Evolutionary conservation across 1,140 invertebrate species (phyloP), one percentile per base, ranked within the genome.

Genomic region (Scaptomyza pallida): DNA sequence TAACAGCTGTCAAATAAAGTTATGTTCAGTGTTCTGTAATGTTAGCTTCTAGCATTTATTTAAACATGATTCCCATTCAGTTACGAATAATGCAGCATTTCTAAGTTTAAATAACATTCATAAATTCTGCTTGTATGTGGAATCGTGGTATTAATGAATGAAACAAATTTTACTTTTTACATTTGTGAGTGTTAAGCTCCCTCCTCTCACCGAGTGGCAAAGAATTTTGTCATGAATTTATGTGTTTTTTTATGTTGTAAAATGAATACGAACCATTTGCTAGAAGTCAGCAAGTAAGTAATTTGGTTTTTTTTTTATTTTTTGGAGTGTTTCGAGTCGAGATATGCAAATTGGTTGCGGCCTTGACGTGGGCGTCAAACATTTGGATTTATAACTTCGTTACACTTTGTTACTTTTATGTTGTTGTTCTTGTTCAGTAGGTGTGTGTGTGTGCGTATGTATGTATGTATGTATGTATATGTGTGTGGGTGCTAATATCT

Each of bases 291-390:
- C 6, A 26, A 26, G 23, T 26, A 26, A 26, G 23, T 26, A 26
- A n/a, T n/a, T n/a, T n/a, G n/a, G n/a, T n/a, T n/a, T n/a, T 23
- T 23, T 23, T 55, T 9, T 15, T 17, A 26, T 19, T 68, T 21
- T 43, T 6, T 44, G 37, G 40, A 59, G 40, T 57, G 55, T 68
- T 50, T 76, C 12, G 40, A 57, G 47, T 77, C 50, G 77, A 86
- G 77, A 82, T 88, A 88, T 88, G 82, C 78, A 88, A 88, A 88
- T 88, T 88, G 82, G 75, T 75, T 82, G 51, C 67, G 82, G 83
- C 82, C 82, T 88, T 88, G 82, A 86, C 78, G 82, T 88, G 83
- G 82, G 82, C 83, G 82, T 88, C 86, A 88, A 88, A 88, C 76
- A 70, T 86, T 76, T 80, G 64, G 81, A 82, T 86, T 86, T 89